A percentile compares a stretch with the other conserved stretches of the same genome.
These are phyloP conservation scores for Empidonax traillii DNA, from an alignment of 2,113 vertebrate species.

Conservation along the genomic window DNA sequence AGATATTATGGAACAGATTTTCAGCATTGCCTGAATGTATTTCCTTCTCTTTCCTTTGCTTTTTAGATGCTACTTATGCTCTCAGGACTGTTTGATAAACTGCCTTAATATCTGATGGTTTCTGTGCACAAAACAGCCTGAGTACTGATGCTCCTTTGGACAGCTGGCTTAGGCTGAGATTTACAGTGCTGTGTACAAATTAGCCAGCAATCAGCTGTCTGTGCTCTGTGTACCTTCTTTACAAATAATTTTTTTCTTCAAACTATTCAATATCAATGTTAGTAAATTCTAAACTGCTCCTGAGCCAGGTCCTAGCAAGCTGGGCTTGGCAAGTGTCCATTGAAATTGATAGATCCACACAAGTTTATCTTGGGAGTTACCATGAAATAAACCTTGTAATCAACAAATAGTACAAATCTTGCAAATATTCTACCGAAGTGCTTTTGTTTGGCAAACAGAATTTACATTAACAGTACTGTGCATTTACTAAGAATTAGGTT, in stretches of 20 bases:
- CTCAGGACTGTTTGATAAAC: background rate
- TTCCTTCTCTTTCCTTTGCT: background rate
- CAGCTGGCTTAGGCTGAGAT: background rate
- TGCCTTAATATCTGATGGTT: background rate
- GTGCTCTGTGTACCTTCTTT: background rate
- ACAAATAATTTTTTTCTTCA: background rate
- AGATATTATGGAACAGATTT: background rate
- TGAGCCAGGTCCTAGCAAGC: background rate
- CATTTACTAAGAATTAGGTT: background rate
- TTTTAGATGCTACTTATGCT: background rate
- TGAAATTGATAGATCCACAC: background rate
- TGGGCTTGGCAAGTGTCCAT: background rate
- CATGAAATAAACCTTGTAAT: background rate
- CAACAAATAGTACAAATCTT: background rate
- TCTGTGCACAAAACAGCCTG: background rate
- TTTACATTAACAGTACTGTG: background rate
- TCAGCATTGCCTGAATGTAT: background rate
- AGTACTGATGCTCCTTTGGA: background rate
- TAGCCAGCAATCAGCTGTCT: background rate
- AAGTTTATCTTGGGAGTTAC: background rate
- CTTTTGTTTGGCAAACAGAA: background rate
- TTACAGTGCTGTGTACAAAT: background rate
- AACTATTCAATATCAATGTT: background rate
- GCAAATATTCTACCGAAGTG: background rate
- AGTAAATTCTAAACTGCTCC: background rate